phyloP scores from a whole-genome alignment of 2,797 vertebrate species.

The Muscicapa comitata region DNA sequence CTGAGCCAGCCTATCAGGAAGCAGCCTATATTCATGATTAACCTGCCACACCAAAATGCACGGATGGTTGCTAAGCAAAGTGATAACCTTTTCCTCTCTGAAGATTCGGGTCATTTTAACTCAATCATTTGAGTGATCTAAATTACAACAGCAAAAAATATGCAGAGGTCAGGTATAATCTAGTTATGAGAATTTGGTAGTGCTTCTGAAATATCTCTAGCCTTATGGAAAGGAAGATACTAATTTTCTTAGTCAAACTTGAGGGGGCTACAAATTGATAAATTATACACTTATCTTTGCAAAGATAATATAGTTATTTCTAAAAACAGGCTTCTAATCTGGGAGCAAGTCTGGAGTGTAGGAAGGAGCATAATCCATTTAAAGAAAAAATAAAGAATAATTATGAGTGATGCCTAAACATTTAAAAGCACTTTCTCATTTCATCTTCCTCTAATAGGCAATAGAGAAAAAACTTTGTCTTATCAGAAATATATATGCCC shows the following conservation, averaged over 20 bases:
- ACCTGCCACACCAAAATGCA: background rate
- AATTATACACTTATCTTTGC: background rate
- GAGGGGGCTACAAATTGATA: background rate
- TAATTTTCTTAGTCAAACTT: background rate
- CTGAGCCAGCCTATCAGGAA: background rate
- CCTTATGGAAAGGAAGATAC: background rate
- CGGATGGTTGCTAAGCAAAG: background rate
- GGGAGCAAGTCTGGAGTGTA: background rate
- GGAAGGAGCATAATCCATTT: background rate
- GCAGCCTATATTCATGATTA: background rate
- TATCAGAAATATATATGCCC: background rate
- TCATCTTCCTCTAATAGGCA: background rate
- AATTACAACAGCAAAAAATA: background rate
- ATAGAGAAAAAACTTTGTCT: background rate
- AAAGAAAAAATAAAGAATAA: slow-evolving; percentile 4
- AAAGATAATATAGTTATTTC: background rate
- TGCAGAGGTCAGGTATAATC: background rate
- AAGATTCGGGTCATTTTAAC: background rate
- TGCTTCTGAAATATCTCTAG: background rate
- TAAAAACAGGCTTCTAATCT: background rate
- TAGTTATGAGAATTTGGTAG: background rate
- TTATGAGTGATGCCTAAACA: slow-evolving; percentile 6
- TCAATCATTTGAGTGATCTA: background rate
- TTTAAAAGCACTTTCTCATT: background rate
- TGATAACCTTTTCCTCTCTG: background rate